Conservation (phyloP, 1,140 invertebrate genomes). For the Bombus breviceps region DNA sequence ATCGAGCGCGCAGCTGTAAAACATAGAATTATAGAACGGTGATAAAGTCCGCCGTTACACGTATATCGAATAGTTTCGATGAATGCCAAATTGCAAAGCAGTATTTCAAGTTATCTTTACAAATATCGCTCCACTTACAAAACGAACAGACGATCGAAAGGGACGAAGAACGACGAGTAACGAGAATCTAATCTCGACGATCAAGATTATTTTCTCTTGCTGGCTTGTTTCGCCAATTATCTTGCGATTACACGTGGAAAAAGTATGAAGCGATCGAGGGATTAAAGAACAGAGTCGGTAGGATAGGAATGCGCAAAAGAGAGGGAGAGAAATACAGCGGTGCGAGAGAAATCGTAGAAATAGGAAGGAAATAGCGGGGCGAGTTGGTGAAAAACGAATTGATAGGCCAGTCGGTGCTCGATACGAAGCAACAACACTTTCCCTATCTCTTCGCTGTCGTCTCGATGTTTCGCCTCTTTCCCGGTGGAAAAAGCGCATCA, state of each 20-base stretch:
- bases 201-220: not conserved
- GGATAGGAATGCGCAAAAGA: not conserved
- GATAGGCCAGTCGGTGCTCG: constrained; percentile 48
- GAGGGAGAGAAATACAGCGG: too few species aligned
- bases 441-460: constrained; percentile 54
- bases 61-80: constrained; percentile 4
- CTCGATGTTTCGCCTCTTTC: constrained; percentile 55
- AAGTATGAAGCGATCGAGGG: not conserved
- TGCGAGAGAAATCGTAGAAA: not conserved
- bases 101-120: constrained; percentile 13
- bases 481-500: constrained; percentile 39
- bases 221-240: not conserved
- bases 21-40: not conserved
- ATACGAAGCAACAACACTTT: constrained; percentile 16
- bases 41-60: not conserved
- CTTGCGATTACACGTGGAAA: too few species aligned
- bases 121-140: not conserved
- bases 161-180: not conserved
- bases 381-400: constrained; percentile 41
- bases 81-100: constrained; percentile 24
- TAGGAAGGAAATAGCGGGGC: not conserved
- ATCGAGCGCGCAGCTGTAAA: not conserved
- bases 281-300: not conserved
- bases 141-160: not conserved
- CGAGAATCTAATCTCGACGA: too few species aligned